These are phyloP conservation scores for Emydura subglobosa DNA, from an alignment of 2,113 vertebrate genomes.

Conservation along the genomic window DNA sequence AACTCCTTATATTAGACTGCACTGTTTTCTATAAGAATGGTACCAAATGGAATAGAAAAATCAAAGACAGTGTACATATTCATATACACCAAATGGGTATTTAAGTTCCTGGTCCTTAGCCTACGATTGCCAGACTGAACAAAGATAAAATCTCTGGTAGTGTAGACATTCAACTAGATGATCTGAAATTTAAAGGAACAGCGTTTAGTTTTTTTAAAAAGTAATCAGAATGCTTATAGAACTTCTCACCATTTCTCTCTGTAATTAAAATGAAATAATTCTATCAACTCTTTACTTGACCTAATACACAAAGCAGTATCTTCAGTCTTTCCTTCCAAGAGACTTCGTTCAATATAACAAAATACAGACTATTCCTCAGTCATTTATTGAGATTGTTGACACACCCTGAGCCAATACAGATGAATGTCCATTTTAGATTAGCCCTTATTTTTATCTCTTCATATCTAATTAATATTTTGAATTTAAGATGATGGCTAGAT, in stretches of 20 bases:
- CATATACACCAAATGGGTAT: fast-evolving
- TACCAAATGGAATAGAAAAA: not conserved
- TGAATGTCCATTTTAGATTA: not conserved
- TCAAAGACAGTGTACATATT: not conserved
- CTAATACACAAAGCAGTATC: not conserved
- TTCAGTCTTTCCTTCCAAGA: not conserved
- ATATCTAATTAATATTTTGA: not conserved
- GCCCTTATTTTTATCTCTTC: not conserved
- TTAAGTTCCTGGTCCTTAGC: not conserved
- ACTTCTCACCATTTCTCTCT: not conserved
- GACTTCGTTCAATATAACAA: not conserved
- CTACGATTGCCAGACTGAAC: not conserved
- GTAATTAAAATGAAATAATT: too few relatives aligned
- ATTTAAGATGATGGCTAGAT: not conserved
- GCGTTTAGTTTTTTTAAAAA: not conserved
- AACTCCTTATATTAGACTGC: not conserved
- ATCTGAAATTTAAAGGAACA: not conserved
- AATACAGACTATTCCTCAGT: not conserved
- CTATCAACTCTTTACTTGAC: not conserved
- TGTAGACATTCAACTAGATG: not conserved
- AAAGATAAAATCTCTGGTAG: not conserved
- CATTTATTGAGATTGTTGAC: not conserved
- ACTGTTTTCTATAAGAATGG: not conserved
- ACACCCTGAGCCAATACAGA: not conserved
- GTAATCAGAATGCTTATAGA: not conserved